Base-by-base conservation (phyloP, 2,113 vertebrate species). In the Naja naja region DNA sequence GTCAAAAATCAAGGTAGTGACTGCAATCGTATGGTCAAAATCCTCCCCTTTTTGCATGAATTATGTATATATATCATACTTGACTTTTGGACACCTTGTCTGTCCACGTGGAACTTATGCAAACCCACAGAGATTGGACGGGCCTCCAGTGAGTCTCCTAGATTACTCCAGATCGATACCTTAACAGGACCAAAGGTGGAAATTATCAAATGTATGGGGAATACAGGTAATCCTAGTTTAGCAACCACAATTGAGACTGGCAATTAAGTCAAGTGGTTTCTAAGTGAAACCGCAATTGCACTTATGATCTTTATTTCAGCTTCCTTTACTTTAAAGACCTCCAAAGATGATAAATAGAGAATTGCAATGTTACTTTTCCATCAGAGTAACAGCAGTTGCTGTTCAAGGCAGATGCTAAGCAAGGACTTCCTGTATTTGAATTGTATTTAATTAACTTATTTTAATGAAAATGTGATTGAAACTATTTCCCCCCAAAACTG, bases 61-160 rank as follows among this genome's bases (percentile, higher is more conserved):
- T 22, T 81, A 7, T 81, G 2, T 0, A 81, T 81, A 6, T 81
- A 43, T 43, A 39, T 81, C 69, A 94, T 95, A 93, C 39, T 96
- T 96, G 34, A 39, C 69, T 81, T 39, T 74, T 74, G 69, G n/a
- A 39, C n/a, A 88, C 3, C 7, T 49, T 16, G 47, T 47, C 27
- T 23, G 4, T 34, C 88, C 54, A 34, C 11, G 11, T 56, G 22
- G 53, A 43, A 89, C 34, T 56, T 55, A 43, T 81, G 34, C 69
- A 43, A 81, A 9, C 34, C 34, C 6, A 20, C 34, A 43, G 22
- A 34, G 34, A 20, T 74, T 74, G 5, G 69, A 74, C 12, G 4
- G n/a, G 16, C 5, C 5, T 39, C 7, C 69, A 20, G 14, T 9
- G 69, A 39, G 6, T 39, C 7, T 81, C 34, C 34, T 39, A 43